These are phyloP conservation scores for Ctenicera cuprea DNA, from an alignment of 2,888 invertebrate species.

Conservation along the genomic window DNA sequence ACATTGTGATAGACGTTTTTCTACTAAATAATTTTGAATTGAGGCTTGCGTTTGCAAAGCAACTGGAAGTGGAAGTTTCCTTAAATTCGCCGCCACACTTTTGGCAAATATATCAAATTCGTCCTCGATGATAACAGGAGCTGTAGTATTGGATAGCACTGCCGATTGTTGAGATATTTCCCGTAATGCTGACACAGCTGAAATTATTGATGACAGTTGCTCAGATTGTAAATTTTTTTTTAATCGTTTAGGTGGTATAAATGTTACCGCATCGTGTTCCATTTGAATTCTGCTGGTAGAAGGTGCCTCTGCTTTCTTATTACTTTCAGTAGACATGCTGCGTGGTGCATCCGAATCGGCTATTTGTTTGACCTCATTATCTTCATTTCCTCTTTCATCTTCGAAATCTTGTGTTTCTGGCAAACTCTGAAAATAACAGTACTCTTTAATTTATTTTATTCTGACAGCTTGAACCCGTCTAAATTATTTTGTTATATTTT, in stretches of 20 bases:
- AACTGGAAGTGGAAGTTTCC: neutral
- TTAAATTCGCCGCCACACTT: neutral
- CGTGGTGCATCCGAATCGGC: neutral
- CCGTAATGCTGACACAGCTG: neutral
- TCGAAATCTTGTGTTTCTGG: neutral
- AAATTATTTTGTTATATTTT: neutral
- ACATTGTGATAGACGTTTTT: neutral
- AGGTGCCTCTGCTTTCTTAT: neutral
- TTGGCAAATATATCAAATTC: neutral
- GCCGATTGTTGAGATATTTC: neutral
- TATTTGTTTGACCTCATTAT: neutral
- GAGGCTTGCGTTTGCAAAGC: neutral
- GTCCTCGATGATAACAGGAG: neutral
- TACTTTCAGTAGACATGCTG: neutral
- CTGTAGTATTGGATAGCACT: neutral
- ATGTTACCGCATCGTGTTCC: neutral
- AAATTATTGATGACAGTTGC: neutral
- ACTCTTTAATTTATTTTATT: neutral
- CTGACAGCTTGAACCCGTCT: too few species aligned
- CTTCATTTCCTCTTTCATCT: neutral
- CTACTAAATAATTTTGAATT: neutral
- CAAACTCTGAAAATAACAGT: neutral
- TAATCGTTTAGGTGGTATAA: neutral
- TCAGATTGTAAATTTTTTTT: neutral
- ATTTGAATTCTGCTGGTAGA: neutral